Evolutionary conservation across 2,888 invertebrate genomes (phyloP), one percentile per base, ranked within the genome.

Genomic region (Gibbula magus): DNA sequence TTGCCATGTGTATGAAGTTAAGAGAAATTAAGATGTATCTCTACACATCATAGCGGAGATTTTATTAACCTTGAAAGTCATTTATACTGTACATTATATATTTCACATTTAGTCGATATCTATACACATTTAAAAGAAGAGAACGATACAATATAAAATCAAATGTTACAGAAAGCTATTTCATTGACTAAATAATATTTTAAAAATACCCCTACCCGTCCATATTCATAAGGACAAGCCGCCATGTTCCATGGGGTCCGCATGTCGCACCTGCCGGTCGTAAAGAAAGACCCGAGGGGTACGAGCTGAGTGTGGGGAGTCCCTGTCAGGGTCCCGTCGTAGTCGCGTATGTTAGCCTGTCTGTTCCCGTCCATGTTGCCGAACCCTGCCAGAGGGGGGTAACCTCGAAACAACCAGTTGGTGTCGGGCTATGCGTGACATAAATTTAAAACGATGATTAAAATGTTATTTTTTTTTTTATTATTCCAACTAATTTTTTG

Each of bases 161-260:
- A 22, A 67, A n/a, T 29, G 29, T 18, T 7, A 70, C 70, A 35
- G 8, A 70, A 20, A 5, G 54, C 20, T 10, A 10, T 5, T 5
- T 20, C 0, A 54, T 20, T 20, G n/a, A 54, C 20, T 5, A 10
- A 10, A 7, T 20, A 20, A 7, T 7, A 16, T 13, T 54, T 18
- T 54, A 54, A 7, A 54, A 54, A 54, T n/a, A 16, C 16, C 20
- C 29, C 13, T 61, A 82, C 82, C 82, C 78, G 75, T 2, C 61
- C 77, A n/a, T 82, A 82, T 76, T 67, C 51, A 22, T 82, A 76
- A 8, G 82, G 82, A 52, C 82, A 82, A 45, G 35, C 80, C 0
- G 45, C 18, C 76, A 80, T 73, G 52, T 61, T 45, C 80, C 80
- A 82, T 45, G 35, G 53, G n/a, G 29, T 10, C 39, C 66, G 66